phyloP scores from a whole-genome alignment of 2,888 invertebrate species.

The Drosophila testacea region DNA sequence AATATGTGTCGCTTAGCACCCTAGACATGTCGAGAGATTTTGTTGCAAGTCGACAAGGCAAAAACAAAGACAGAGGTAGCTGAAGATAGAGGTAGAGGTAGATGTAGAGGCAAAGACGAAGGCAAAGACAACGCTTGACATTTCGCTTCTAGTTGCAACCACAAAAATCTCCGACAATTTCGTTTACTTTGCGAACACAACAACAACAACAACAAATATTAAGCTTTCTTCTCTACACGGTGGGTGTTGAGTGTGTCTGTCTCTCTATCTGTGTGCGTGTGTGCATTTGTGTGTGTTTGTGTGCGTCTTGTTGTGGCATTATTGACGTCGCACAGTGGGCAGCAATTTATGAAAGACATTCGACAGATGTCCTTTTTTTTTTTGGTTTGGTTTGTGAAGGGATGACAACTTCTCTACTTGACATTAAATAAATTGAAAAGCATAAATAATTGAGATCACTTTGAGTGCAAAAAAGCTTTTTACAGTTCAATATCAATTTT shows the following conservation, averaged over 20 bases:
- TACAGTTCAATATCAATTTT: background rate
- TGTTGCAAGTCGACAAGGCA: slow-evolving; percentile 18
- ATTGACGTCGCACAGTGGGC: slow-evolving; percentile 6
- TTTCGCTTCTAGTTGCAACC: slow-evolving; percentile 41
- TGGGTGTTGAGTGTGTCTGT: background rate
- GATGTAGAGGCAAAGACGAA: background rate
- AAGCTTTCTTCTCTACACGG: background rate
- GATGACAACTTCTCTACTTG: background rate
- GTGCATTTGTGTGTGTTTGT: background rate
- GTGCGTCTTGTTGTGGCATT: slow-evolving; percentile 4
- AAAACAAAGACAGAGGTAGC: background rate
- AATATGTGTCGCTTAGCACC: slow-evolving; percentile 42
- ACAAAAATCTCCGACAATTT: slow-evolving; percentile 47
- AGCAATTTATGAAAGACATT: background rate
- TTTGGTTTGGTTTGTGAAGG: background rate
- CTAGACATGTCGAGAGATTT: slow-evolving; percentile 14
- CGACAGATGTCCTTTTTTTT: slow-evolving; percentile 7
- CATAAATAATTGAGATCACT: slow-evolving; percentile 1
- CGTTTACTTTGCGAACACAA: slow-evolving; percentile 39
- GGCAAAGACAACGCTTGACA: slow-evolving; percentile 41
- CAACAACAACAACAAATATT: slow-evolving; percentile 2
- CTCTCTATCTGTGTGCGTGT: background rate
- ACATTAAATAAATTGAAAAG: slow-evolving; percentile 7
- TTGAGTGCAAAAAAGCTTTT: background rate
- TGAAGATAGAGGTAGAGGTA: background rate